Conservation (phyloP, 2,797 vertebrate species). For the Sternarchorhynchus goeldii region DNA sequence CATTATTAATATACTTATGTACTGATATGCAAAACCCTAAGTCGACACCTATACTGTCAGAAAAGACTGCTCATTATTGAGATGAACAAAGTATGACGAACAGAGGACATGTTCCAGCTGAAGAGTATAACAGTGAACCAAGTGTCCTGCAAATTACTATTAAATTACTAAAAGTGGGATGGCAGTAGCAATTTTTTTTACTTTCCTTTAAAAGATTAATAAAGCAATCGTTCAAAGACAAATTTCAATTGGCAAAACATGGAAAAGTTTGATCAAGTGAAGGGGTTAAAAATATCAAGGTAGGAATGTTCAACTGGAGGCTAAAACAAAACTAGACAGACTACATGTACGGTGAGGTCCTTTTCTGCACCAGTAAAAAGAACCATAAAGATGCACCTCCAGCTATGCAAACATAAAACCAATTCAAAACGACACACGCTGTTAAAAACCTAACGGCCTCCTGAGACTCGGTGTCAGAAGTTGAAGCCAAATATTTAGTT, state of each 20-base stretch:
- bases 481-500: slow-evolving; percentile 45
- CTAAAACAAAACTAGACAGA: background rate
- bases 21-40: background rate
- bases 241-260: no score
- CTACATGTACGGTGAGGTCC: no score
- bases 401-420: background rate
- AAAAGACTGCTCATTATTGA: background rate
- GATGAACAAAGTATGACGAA: background rate
- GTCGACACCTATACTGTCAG: background rate
- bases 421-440: slow-evolving; percentile 11
- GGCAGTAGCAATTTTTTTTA: no score
- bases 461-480: slow-evolving; percentile 34
- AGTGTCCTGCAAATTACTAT: no score
- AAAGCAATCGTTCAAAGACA: no score
- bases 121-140: no score
- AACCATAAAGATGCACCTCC: background rate
- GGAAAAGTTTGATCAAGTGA: no score
- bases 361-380: background rate
- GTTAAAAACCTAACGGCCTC: slow-evolving; percentile 24
- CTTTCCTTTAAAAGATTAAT: no score
- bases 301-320: background rate
- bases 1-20: background rate
- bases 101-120: no score
- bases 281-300: no score
- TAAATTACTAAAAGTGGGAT: no score